Evolutionary conservation across 2,888 invertebrate species (phyloP), one percentile per base, ranked within the genome.

Genomic region (Cremastobaeus sp.): DNA sequence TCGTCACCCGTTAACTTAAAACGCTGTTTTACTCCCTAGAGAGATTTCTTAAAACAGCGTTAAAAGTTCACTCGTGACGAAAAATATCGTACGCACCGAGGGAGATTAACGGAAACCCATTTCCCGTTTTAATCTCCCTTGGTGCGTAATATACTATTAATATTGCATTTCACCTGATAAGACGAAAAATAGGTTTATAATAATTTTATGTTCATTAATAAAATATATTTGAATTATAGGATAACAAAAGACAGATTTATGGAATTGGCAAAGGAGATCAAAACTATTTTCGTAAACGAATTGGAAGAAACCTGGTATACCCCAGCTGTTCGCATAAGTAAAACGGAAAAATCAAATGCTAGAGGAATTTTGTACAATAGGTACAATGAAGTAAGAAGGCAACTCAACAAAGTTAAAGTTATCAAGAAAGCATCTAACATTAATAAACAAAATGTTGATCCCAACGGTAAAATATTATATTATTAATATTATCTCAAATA

Each of bases 331-430:
- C 1, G n/a, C 9, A 8, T 20, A 9, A 41, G n/a, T n/a, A 20
- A 20, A 20, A 20, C 9, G 8, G 41, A 41, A 20, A 41, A 41
- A 5, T 18, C 20, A n/a, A 41, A 41, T 41, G 41, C 41, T 41
- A 18, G 41, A 0, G 41, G 41, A 5, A 3, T 41, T 18, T 41
- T 41, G 11, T 41, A 41, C 17, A 20, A 18, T n/a, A n/a, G 41
- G 8, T 41, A 20, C 11, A 20, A 8, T 41, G 41, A 41, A 20
- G 8, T 11, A 11, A 14, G 18, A 41, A 41, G n/a, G 11, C 11
- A 8, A 41, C 5, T 18, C 14, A n/a, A 6, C 14, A 11, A n/a
- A 3, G 5, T 11, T 35, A 1, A 35, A 35, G 1, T 11, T 1
- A 11, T 1, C 6, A 1, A 35, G 15, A 37, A 14, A 14, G 4